Evolutionary conservation across 2,113 vertebrate genomes (phyloP).

Genomic region (Paracyprichromis sp.): DNA sequence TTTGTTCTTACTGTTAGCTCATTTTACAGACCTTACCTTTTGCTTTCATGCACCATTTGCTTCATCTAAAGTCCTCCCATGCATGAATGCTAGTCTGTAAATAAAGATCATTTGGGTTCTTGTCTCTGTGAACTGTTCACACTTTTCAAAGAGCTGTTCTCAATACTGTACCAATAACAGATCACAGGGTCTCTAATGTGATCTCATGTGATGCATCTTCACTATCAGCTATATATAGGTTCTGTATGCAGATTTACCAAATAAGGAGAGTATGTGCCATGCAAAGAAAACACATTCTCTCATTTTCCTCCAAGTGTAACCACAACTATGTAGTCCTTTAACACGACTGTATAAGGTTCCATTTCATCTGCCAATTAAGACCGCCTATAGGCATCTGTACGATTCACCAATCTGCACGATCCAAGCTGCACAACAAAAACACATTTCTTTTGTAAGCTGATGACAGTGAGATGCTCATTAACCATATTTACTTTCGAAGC

Average conservation of each 20-base stretch:
- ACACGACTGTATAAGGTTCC: neutral
- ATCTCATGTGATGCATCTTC: neutral
- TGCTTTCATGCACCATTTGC: neutral
- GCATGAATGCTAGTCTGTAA: neutral
- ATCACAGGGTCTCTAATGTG: neutral
- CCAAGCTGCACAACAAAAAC: neutral
- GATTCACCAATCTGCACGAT: neutral
- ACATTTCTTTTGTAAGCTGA: neutral
- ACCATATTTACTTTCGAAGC: constrained; percentile 24
- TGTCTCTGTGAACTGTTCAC: neutral
- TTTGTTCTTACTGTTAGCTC: neutral
- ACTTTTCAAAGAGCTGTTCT: neutral
- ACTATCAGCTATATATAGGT: neutral
- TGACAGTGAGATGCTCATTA: constrained; percentile 32
- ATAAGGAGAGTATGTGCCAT: neutral
- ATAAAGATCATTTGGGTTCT: neutral
- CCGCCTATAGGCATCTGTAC: neutral
- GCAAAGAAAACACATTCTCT: neutral
- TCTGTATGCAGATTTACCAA: neutral
- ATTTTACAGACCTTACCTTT: neutral
- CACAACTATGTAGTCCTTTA: neutral
- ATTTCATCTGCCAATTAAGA: constrained; percentile 23
- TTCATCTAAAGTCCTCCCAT: neutral
- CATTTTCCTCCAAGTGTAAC: neutral
- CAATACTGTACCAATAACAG: neutral